Conservation (phyloP, 2,888 invertebrate genomes). For the Thelaira solivaga region DNA sequence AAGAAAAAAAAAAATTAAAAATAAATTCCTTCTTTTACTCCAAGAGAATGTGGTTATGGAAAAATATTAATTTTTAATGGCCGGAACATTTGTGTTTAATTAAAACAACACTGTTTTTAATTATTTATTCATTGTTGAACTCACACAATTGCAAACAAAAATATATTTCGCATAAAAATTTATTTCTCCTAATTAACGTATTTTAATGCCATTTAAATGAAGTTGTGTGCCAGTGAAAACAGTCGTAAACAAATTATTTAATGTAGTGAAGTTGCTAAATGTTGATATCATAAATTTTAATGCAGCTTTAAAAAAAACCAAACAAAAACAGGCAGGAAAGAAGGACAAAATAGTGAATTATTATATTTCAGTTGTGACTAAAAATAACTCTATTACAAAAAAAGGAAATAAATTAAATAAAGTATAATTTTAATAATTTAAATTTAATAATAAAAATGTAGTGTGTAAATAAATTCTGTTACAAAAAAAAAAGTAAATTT, state of each 20-base stretch:
- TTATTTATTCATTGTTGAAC: too few relatives aligned
- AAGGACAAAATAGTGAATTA: too few relatives aligned
- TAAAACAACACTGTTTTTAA: slow-evolving; percentile 3
- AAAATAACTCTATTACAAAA: too few relatives aligned
- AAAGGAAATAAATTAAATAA: too few relatives aligned
- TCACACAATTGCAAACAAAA: neutral
- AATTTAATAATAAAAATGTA: too few relatives aligned
- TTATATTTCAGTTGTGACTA: too few relatives aligned
- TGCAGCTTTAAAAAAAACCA: neutral
- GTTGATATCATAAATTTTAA: neutral
- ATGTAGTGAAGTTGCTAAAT: neutral
- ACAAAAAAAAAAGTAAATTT: too few relatives aligned
- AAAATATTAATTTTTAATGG: neutral
- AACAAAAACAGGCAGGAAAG: too few relatives aligned
- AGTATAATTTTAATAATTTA: too few relatives aligned
- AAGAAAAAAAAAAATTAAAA: neutral
- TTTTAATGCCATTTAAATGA: slow-evolving; percentile 24
- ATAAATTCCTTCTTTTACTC: neutral
- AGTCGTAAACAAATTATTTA: slow-evolving; percentile 2
- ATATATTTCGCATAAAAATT: neutral
- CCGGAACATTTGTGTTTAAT: neutral
- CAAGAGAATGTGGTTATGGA: neutral
- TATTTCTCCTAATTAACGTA: slow-evolving; percentile 16
- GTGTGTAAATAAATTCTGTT: too few relatives aligned
- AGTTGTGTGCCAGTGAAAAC: neutral